phyloP scores from a whole-genome alignment of 2,113 vertebrate species.

The Tachysurus fulvidraco region DNA sequence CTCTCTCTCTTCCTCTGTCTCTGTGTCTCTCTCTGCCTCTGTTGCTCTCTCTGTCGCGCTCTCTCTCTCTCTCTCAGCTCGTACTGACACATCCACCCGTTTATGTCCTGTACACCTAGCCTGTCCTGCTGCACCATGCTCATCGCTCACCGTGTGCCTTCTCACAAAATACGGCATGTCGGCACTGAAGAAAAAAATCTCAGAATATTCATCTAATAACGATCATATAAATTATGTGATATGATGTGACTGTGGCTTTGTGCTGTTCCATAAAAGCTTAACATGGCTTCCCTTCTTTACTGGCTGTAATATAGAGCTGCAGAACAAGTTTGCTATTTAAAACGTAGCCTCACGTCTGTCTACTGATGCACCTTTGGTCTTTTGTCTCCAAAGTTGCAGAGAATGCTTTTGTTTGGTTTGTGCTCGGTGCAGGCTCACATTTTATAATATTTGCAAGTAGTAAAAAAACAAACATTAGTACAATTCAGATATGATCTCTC shows the following conservation, averaged over 20 bases:
- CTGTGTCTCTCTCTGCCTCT: neutral
- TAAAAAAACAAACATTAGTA: constrained; percentile 24
- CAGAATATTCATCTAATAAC: too few relatives aligned
- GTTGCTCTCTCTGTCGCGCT: too few relatives aligned
- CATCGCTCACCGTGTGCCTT: neutral
- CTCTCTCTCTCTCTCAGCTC: too few relatives aligned
- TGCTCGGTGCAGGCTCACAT: constrained; percentile 63
- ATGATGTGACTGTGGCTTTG: neutral
- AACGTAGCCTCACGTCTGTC: neutral
- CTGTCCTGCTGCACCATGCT: constrained; percentile 3
- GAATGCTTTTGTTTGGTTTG: constrained; percentile 41
- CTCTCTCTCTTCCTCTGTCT: neutral
- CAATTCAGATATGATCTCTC: neutral
- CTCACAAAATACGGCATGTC: neutral
- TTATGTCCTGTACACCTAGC: neutral
- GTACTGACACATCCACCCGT: constrained; percentile 9
- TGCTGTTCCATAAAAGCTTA: neutral
- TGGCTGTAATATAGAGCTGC: neutral
- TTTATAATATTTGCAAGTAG: constrained; percentile 72
- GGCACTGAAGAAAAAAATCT: neutral
- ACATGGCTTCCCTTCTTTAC: neutral
- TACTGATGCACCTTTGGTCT: neutral
- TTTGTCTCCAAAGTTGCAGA: neutral
- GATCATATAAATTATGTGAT: too few relatives aligned
- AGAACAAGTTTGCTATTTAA: neutral